phyloP scores from a whole-genome alignment of 2,888 invertebrate species.

The Pachliopta kotzebuea region DNA sequence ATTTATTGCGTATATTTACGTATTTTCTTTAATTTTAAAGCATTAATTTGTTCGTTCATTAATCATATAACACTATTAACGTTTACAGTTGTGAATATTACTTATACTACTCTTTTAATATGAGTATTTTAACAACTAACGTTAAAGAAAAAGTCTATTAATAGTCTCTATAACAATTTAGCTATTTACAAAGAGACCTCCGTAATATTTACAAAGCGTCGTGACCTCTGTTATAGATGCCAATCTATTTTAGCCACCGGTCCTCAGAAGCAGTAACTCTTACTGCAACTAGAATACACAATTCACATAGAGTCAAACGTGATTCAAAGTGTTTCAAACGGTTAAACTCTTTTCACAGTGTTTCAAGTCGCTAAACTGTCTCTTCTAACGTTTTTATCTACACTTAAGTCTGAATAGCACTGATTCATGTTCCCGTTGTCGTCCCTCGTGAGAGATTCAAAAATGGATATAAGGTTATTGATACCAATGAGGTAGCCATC shows the following conservation, averaged over 20 bases:
- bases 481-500: constrained; percentile 97
- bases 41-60: constrained; percentile 22
- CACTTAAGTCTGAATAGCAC: constrained; percentile 54
- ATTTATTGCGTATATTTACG: constrained; percentile 5
- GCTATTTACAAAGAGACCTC: constrained; percentile 25
- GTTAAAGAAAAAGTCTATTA: constrained; percentile 35
- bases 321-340: constrained; percentile 54
- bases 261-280: constrained; percentile 26
- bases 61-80: constrained; percentile 1
- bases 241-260: constrained; percentile 29
- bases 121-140: constrained; percentile 71
- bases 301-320: constrained; percentile 34
- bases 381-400: constrained; percentile 63
- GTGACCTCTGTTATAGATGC: constrained; percentile 23
- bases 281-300: constrained; percentile 27
- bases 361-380: constrained; percentile 72
- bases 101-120: constrained; percentile 45
- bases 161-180: constrained; percentile 12
- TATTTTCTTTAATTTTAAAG: constrained; percentile 24
- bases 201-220: constrained; percentile 23
- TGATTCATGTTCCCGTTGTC: constrained; percentile 67
- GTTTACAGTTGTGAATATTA: constrained; percentile 2
- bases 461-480: constrained; percentile 93
- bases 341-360: constrained; percentile 51
- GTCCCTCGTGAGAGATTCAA: constrained; percentile 82